These are phyloP conservation scores for Idaea aversata DNA, from an alignment of 2,888 invertebrate genomes.

Conservation along the genomic window DNA sequence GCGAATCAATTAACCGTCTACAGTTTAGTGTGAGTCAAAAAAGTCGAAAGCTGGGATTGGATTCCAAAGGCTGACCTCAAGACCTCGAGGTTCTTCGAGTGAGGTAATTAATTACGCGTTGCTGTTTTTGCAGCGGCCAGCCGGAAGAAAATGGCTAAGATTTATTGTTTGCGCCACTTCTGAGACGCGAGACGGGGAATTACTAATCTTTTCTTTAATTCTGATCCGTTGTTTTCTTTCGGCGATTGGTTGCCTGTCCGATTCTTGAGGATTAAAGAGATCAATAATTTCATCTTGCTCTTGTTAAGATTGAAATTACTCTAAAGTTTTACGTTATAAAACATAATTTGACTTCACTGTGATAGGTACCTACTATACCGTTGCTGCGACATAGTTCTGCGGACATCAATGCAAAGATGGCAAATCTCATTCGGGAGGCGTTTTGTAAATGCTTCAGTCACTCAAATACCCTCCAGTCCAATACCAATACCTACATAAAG, in stretches of 20 bases:
- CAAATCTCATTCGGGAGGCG: too few relatives aligned
- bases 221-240: slow-evolving; percentile 68
- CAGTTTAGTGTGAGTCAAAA: slow-evolving; percentile 58
- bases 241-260: slow-evolving; percentile 6
- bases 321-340: too few relatives aligned
- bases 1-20: slow-evolving; percentile 53
- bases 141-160: slow-evolving; percentile 65
- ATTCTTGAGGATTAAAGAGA: neutral
- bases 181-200: slow-evolving; percentile 55
- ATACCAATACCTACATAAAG: neutral
- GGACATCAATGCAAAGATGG: too few relatives aligned
- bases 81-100: slow-evolving; percentile 16
- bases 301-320: too few relatives aligned
- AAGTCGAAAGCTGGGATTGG: slow-evolving; percentile 72
- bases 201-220: slow-evolving; percentile 73
- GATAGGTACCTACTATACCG: too few relatives aligned
- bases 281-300: neutral
- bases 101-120: slow-evolving; percentile 72
- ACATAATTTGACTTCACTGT: too few relatives aligned
- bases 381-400: too few relatives aligned
- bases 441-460: too few relatives aligned
- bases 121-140: slow-evolving; percentile 67
- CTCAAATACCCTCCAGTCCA: neutral
- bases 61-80: slow-evolving; percentile 60
- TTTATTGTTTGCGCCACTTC: slow-evolving; percentile 65